Conservation (phyloP, 2,888 invertebrate genomes). For the Eilema sororculum region DNA sequence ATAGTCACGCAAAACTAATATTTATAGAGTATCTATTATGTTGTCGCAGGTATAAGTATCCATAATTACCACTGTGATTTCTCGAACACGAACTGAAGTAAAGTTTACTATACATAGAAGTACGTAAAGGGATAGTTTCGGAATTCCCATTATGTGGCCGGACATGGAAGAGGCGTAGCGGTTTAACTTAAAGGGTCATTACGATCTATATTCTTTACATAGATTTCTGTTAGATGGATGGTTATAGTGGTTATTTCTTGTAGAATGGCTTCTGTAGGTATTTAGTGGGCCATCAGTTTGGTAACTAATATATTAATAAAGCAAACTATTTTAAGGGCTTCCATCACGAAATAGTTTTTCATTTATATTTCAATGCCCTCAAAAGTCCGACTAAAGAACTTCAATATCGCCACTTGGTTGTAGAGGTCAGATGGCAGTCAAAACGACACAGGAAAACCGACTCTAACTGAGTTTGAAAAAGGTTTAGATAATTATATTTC, state of each 20-base stretch:
- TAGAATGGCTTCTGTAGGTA: background rate
- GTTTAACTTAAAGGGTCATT: conserved; percentile 51
- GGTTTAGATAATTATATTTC: too few species aligned
- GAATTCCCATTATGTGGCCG: conserved; percentile 61
- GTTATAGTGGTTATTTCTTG: conserved; percentile 36
- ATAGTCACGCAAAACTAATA: background rate
- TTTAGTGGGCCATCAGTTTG: background rate
- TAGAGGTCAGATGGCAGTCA: too few species aligned
- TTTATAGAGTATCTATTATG: background rate
- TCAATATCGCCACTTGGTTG: too few species aligned
- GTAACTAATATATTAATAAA: too few species aligned
- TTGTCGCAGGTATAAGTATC: background rate
- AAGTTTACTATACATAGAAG: conserved; percentile 33
- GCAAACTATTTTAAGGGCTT: too few species aligned
- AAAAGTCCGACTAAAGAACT: too few species aligned
- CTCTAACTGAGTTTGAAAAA: too few species aligned
- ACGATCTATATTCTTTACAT: conserved; percentile 52
- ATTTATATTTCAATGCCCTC: too few species aligned
- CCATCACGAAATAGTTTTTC: too few species aligned
- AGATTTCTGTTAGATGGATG: conserved; percentile 22
- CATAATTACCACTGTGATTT: conserved; percentile 19
- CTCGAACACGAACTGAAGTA: conserved; percentile 1
- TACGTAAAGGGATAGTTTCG: conserved; percentile 42
- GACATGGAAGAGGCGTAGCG: conserved; percentile 71
- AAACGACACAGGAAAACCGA: too few species aligned